Base-by-base conservation (phyloP, 2,113 vertebrate species). In the Ceuthmochares aereus region DNA sequence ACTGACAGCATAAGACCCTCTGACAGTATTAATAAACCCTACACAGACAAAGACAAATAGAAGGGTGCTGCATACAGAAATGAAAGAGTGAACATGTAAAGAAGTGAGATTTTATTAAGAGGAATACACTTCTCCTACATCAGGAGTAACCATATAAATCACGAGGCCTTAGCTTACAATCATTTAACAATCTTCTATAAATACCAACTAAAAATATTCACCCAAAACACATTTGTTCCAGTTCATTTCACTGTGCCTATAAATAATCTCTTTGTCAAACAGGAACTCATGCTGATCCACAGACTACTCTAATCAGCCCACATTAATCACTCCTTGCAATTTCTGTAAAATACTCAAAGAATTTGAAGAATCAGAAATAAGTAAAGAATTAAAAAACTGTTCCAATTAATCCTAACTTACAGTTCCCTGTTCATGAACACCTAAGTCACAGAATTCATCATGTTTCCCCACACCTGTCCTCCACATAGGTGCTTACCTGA, bases 401-500 rank as follows among this genome's bases (percentile, higher is more conserved):
- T 54, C 20, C 36, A 67, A 55, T 10, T 37, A 95, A 86, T 84
- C 64, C 30, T 70, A 76, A 49, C 26, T 76, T 32, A 20, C 17
- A 66, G n/a, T 19, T 47, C 40, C 42, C 23, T 54, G 18, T 54
- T 83, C 43, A 84, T 23, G 3, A 55, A 75, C n/a, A 45, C 10
- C 52, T 54, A 81, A 82, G 52, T 11, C 58, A 88, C 76, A 90
- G 60, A 29, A 83, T 4, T 17, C 29, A 47, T 42, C 34, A 60
- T 14, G 85, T 81, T 90, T 90, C 79, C 51, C 59, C 27, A 12
- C 79, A 89, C 59, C 95, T 98, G 94, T 91, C 58, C 93, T 73
- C 43, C 95, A 96, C 94, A 90, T 95, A 68, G 95, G 81, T 92
- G 83, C 96, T 97, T 97, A 99, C 99, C 99, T 99, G 98, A 99